Evolutionary conservation across 2,113 vertebrate genomes (phyloP), one percentile per base, ranked within the genome.

Genomic region (Brachirus orientalis): DNA sequence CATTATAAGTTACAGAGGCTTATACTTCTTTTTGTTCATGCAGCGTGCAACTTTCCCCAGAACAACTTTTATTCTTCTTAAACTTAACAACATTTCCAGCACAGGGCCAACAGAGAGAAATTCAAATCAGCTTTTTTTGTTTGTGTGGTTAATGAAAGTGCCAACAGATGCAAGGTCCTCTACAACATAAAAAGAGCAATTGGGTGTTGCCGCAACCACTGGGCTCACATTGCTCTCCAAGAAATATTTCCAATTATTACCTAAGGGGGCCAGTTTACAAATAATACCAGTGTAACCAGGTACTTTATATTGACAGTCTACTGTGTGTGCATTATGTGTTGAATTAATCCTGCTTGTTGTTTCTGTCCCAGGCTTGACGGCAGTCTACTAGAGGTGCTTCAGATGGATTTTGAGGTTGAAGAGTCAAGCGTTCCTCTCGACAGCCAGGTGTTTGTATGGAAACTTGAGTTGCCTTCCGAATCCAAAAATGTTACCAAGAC

Each of bases 391-490:
- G 95, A 97, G 81, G 91, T 99, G 79, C 92, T 99, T 89, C 96
- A 97, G 90, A 94, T 99, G 63, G 96, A 98, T 58, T 94, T 99
- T 44, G 92, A 95, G 58, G 88, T 97, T 0, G 94, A 96, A 41
- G 95, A 94, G 18, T 85, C 95, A 16, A 71, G 85, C 14, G 94
- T 94, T 28, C 90, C 89, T 0, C 88, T 94, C 0, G 92, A 92
- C 85, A 94, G 94, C 12, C 96, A 96, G 86, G 91, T 96, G 19
- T 95, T 98, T 86, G 93, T 94, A 0, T 99, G 97, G 97, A 96
- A 96, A 80, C 93, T 97, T 10, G 95, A 96, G 22, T 93, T 97
- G 16, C 94, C 94, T 0, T 93, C 93, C 0, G 90, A 80, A 2
- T 63, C 84, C 19, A 82, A 71, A 67, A 87, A 85, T 0, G 90